A percentile compares a stretch with the other conserved stretches of the same genome.
Evolutionary conservation across 2,888 invertebrate species (phyloP).

Genomic region (Morpho helenor): DNA sequence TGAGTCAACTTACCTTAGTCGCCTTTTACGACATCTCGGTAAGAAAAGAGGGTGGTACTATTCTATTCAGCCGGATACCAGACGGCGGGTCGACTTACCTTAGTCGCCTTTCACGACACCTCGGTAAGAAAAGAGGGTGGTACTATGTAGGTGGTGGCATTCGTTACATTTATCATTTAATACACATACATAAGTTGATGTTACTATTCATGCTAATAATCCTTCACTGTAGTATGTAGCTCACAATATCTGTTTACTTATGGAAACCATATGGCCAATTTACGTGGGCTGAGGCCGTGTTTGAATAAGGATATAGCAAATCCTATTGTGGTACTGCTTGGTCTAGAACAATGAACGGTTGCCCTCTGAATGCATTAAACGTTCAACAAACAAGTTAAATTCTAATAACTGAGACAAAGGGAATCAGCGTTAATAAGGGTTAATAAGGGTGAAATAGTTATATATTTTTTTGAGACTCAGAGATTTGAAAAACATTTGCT

Average conservation of each 20-base stretch:
- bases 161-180: too few species aligned
- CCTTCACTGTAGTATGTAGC: conserved; percentile 12
- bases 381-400: conserved; percentile 31
- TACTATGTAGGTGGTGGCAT: too few species aligned
- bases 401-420: conserved; percentile 13
- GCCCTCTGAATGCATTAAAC: conserved; percentile 37
- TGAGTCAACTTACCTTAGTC: too few species aligned
- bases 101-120: too few species aligned
- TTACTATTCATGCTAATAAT: conserved; percentile 3
- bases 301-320: conserved; percentile 37
- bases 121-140: too few species aligned
- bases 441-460: too few species aligned
- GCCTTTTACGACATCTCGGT: too few species aligned
- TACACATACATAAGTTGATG: not conserved
- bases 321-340: conserved; percentile 38
- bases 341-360: conserved; percentile 31
- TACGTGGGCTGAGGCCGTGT: conserved; percentile 40
- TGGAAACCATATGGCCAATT: conserved; percentile 43
- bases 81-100: too few species aligned
- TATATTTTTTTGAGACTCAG: too few species aligned
- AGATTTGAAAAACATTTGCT: too few species aligned
- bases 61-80: too few species aligned
- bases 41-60: too few species aligned
- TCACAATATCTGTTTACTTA: conserved; percentile 30
- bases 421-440: conserved; percentile 1